phyloP scores from a whole-genome alignment of 2,797 vertebrate species.

The Lepus oiostolus region DNA sequence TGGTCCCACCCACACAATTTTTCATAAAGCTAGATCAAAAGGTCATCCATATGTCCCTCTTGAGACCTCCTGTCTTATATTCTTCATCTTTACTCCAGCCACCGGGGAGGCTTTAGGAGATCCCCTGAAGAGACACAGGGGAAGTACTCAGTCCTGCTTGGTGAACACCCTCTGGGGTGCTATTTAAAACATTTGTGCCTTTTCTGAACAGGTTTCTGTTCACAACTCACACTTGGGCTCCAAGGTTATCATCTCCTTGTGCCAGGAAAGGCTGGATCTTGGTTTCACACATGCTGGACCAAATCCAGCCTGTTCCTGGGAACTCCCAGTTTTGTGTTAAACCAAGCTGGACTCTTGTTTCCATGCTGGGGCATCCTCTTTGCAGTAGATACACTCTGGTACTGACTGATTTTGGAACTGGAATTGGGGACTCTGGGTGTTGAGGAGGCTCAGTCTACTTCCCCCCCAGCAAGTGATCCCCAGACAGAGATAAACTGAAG shows the following conservation, averaged over 20 bases:
- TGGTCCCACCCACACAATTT: neutral
- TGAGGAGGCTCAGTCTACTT: neutral
- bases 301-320: neutral
- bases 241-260: neutral
- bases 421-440: neutral
- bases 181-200: rapidly evolving
- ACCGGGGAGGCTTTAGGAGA: neutral
- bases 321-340: neutral
- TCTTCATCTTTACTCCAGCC: no score
- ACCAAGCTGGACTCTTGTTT: neutral
- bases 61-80: neutral
- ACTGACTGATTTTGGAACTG: neutral
- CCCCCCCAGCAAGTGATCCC: neutral
- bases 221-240: neutral
- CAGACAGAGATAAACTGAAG: neutral
- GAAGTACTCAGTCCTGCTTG: neutral
- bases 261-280: neutral
- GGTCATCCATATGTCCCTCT: neutral
- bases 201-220: neutral
- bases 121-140: neutral
- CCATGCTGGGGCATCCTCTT: no score
- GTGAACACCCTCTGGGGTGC: rapidly evolving
- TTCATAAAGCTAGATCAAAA: neutral
- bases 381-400: neutral
- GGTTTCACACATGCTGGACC: neutral